Conservation (phyloP, 2,797 vertebrate species). For the Eupleurogrammus muticus region DNA sequence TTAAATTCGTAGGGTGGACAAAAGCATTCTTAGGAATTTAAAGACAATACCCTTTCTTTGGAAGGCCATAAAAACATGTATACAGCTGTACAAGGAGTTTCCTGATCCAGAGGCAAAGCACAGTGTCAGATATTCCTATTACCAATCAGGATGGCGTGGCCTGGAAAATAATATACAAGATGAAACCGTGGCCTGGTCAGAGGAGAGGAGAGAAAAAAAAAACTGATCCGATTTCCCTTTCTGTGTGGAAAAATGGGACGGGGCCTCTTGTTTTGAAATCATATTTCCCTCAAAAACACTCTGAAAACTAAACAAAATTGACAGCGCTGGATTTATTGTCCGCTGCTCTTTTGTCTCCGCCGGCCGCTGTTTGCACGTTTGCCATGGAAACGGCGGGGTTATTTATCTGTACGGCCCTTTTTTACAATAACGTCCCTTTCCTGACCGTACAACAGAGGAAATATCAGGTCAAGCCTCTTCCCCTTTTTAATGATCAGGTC, state of each 20-base stretch:
- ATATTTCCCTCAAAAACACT: conserved; percentile 86
- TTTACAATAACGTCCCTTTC: conserved; percentile 89
- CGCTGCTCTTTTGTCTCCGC: conserved; percentile 81
- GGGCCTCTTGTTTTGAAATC: conserved; percentile 83
- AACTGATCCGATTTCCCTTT: conserved; percentile 84
- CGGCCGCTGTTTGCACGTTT: conserved; percentile 85
- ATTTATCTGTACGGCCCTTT: conserved; percentile 86
- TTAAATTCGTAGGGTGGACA: conserved; percentile 75
- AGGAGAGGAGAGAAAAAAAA: conserved; percentile 69
- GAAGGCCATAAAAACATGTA: conserved; percentile 82
- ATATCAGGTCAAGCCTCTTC: conserved; percentile 86
- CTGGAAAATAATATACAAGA: conserved; percentile 80
- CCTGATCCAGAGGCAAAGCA: conserved; percentile 83
- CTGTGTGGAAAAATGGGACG: conserved; percentile 82
- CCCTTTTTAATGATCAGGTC: conserved; percentile 81
- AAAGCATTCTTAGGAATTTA: conserved; percentile 79
- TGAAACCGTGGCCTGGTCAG: conserved; percentile 70
- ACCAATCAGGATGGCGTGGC: conserved; percentile 75
- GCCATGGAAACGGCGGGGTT: conserved; percentile 88
- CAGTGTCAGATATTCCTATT: conserved; percentile 83
- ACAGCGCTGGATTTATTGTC: conserved; percentile 89
- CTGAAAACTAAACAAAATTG: conserved; percentile 90
- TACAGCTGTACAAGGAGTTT: conserved; percentile 83
- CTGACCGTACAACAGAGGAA: conserved; percentile 90
- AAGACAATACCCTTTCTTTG: conserved; percentile 83